These are phyloP conservation scores for Helarctos malayanus DNA, from an alignment of 2,797 vertebrate genomes.

Conservation along the genomic window DNA sequence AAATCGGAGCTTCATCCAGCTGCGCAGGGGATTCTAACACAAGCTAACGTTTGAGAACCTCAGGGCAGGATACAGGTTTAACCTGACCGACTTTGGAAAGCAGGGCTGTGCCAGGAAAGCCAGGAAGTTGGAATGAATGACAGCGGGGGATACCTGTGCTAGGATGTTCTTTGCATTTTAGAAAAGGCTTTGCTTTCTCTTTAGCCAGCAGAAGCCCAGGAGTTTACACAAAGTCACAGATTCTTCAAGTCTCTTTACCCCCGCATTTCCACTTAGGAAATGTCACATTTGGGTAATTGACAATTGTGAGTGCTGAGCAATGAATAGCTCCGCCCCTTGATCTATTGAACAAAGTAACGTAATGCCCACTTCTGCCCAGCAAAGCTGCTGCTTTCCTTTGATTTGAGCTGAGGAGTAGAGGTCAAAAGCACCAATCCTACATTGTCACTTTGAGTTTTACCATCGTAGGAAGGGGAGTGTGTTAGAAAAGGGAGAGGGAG, in stretches of 20 bases:
- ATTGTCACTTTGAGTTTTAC: constrained; percentile 13
- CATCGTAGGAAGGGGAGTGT: background rate
- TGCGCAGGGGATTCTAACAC: background rate
- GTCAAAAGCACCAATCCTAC: background rate
- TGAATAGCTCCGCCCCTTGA: background rate
- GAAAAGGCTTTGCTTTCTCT: constrained; percentile 58
- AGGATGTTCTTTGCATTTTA: constrained; percentile 18
- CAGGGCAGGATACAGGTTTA: background rate
- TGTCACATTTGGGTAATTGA: background rate
- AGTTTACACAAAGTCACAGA: constrained; percentile 1
- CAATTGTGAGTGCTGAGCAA: background rate
- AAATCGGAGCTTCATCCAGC: background rate
- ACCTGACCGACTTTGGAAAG: background rate
- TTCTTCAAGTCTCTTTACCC: background rate
- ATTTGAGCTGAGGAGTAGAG: background rate
- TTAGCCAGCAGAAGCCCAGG: background rate
- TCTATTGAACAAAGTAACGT: background rate
- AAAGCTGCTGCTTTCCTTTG: constrained; percentile 24
- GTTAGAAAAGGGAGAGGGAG: background rate
- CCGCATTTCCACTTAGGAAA: background rate
- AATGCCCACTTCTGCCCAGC: background rate
- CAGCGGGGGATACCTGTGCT: background rate
- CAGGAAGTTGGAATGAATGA: background rate
- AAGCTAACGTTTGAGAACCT: background rate
- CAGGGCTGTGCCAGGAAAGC: background rate